These are phyloP conservation scores for Chloroceryle amazona DNA, from an alignment of 2,797 vertebrate species.

Conservation along the genomic window DNA sequence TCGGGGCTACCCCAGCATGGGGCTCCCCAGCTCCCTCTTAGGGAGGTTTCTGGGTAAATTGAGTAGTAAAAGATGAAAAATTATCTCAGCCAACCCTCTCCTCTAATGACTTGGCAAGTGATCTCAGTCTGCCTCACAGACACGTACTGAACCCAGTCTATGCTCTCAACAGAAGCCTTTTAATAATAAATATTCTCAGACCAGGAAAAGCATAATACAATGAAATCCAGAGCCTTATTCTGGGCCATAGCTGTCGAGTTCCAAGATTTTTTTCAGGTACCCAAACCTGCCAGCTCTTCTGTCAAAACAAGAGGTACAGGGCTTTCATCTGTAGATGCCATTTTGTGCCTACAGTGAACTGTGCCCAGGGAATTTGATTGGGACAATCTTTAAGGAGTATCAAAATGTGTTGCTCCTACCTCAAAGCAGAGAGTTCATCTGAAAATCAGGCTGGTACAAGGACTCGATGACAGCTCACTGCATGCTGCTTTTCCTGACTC, in stretches of 20 bases:
- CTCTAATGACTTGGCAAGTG: background rate
- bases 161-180: background rate
- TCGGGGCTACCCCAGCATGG: background rate
- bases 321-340: background rate
- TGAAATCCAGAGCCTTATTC: background rate
- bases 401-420: background rate
- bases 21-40: background rate
- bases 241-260: background rate
- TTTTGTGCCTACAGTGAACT: background rate
- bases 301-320: background rate
- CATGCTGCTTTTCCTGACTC: background rate
- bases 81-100: background rate
- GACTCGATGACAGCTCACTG: background rate
- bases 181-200: background rate
- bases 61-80: background rate
- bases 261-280: background rate
- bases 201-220: background rate
- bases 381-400: background rate
- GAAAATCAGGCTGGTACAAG: fast-evolving
- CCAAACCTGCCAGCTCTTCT: background rate
- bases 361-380: background rate
- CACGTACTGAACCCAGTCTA: background rate
- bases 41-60: background rate
- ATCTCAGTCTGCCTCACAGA: background rate
- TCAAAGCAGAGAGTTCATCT: background rate